Percentiles rank a stretch among this genome's conserved stretches.
Evolutionary conservation across 2,797 vertebrate genomes (phyloP).

Genomic region (Bovichtus diacanthus): DNA sequence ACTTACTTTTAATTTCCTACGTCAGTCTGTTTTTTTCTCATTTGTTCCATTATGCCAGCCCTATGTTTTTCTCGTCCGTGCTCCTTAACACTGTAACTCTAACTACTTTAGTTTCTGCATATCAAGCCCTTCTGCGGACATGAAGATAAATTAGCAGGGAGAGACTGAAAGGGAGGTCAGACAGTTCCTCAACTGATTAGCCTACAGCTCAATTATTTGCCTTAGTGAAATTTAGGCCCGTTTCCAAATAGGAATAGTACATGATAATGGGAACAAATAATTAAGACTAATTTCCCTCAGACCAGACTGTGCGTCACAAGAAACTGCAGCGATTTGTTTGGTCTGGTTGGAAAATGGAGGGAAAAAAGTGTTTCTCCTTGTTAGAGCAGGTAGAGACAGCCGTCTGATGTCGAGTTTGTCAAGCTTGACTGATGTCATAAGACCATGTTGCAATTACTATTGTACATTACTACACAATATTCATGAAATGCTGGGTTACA

Average conservation of each 20-base stretch:
- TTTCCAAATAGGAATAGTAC: slow-evolving; percentile 41
- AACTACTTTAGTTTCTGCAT: slow-evolving; percentile 25
- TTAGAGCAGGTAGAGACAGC: slow-evolving; percentile 9
- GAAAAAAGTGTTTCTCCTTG: not conserved
- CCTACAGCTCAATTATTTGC: slow-evolving; percentile 46
- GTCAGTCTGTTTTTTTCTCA: not conserved
- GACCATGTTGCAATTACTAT: not conserved
- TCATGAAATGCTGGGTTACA: too few relatives aligned
- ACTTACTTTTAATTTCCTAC: not conserved
- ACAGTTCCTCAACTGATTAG: slow-evolving; percentile 36
- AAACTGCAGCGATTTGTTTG: slow-evolving; percentile 29
- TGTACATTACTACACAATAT: not conserved
- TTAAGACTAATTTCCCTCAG: slow-evolving; percentile 46
- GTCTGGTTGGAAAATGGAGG: slow-evolving; percentile 6
- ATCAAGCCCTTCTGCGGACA: slow-evolving; percentile 24
- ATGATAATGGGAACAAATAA: slow-evolving; percentile 59
- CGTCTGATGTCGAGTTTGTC: not conserved
- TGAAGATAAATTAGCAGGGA: slow-evolving; percentile 13
- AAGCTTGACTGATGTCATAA: not conserved
- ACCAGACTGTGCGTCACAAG: slow-evolving; percentile 40
- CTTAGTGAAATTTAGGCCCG: slow-evolving; percentile 31
- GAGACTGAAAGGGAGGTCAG: slow-evolving; percentile 33
- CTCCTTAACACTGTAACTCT: not conserved
- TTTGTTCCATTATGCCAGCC: slow-evolving; percentile 14
- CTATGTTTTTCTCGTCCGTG: not conserved